These are phyloP conservation scores for Nylanderia fulva DNA, from an alignment of 1,140 invertebrate species.

Conservation along the genomic window DNA sequence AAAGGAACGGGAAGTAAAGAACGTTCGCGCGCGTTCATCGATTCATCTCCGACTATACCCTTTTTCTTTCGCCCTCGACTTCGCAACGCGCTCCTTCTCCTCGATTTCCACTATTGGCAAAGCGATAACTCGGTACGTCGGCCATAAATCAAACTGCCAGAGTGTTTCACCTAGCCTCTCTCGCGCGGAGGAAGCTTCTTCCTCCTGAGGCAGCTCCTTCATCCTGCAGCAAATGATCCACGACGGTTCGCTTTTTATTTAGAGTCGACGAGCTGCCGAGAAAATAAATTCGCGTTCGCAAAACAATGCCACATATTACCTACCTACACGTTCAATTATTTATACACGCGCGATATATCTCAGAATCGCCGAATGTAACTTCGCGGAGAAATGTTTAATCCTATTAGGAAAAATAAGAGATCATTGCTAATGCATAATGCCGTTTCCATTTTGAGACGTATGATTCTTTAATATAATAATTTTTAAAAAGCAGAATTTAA, in stretches of 20 bases:
- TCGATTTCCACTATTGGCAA: slow-evolving; percentile 84
- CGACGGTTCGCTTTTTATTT: slow-evolving; percentile 68
- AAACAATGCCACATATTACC: slow-evolving; percentile 1
- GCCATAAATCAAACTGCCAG: slow-evolving; percentile 84
- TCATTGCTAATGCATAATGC: too few species aligned
- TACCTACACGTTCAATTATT: not conserved
- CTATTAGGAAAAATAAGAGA: not conserved
- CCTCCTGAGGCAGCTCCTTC: slow-evolving; percentile 68
- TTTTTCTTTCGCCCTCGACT: slow-evolving; percentile 77
- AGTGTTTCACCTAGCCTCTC: slow-evolving; percentile 76
- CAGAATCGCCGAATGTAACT: not conserved
- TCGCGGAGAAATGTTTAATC: not conserved
- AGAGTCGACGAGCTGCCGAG: slow-evolving; percentile 47
- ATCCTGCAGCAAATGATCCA: slow-evolving; percentile 73
- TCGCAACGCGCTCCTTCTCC: slow-evolving; percentile 71
- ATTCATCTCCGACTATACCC: slow-evolving; percentile 72
- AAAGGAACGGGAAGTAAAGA: slow-evolving; percentile 59
- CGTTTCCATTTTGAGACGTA: not conserved
- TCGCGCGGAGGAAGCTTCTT: slow-evolving; percentile 62
- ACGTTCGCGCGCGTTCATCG: slow-evolving; percentile 71
- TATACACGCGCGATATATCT: not conserved
- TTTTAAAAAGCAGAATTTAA: not conserved
- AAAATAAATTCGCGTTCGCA: slow-evolving; percentile 54
- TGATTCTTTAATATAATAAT: not conserved
- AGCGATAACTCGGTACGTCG: slow-evolving; percentile 85